These are phyloP conservation scores for Listrodromus nycthemerus DNA, from an alignment of 2,888 invertebrate species.

Conservation along the genomic window DNA sequence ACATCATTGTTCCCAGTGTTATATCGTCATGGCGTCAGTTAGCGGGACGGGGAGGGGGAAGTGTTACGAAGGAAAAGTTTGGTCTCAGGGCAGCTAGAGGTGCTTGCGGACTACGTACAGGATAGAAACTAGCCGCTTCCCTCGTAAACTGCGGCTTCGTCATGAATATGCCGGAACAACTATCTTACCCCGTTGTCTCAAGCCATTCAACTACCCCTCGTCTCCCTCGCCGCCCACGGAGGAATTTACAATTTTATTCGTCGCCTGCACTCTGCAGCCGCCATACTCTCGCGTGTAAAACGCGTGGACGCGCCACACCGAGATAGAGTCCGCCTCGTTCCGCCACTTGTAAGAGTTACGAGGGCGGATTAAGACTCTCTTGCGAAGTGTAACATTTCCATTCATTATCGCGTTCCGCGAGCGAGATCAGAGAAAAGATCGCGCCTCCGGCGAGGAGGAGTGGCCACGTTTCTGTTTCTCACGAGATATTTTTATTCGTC, in stretches of 20 bases:
- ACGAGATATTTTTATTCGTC: background rate
- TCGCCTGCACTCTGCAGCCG: constrained; percentile 1
- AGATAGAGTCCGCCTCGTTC: constrained; percentile 23
- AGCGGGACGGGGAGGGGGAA: background rate
- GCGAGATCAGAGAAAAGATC: constrained; percentile 20
- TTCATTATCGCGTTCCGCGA: constrained; percentile 49
- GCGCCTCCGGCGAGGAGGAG: constrained; percentile 9
- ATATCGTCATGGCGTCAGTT: background rate
- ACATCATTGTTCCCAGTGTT: constrained; percentile 27
- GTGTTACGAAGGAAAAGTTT: constrained; percentile 20
- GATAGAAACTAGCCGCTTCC: constrained; percentile 1
- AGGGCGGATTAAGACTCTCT: constrained; percentile 57
- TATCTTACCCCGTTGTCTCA: background rate
- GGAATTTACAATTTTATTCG: constrained; percentile 64
- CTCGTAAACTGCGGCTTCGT: constrained; percentile 49
- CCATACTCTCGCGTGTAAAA: constrained; percentile 46
- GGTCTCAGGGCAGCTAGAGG: background rate
- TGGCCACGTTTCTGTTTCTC: background rate
- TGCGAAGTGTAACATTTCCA: constrained; percentile 49
- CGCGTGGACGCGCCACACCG: constrained; percentile 19
- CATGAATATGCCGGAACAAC: constrained; percentile 64
- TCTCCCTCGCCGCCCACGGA: constrained; percentile 4
- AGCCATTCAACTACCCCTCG: background rate
- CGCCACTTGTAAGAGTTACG: constrained; percentile 52
- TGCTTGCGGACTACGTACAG: background rate